Evolutionary conservation across 2,797 vertebrate species (phyloP).

Genomic region (Sphenopsis melanotis): DNA sequence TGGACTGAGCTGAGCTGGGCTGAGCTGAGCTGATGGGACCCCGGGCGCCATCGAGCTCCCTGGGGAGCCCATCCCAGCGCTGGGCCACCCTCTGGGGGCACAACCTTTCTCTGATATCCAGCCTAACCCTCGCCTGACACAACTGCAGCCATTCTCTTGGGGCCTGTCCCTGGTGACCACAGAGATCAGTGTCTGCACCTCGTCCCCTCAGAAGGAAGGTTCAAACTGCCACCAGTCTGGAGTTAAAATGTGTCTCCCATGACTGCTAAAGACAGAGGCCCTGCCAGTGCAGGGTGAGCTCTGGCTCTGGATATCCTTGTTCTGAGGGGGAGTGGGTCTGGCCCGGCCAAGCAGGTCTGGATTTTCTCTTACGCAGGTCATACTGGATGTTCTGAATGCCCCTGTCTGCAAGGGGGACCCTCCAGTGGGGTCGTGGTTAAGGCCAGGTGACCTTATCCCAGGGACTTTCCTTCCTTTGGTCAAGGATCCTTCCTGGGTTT

Average conservation of each 20-base stretch:
- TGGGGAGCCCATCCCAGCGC: not conserved
- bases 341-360: not conserved
- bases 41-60: no score
- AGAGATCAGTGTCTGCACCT: not conserved
- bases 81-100: not conserved
- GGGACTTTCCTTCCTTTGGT: not conserved
- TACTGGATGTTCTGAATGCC: not conserved
- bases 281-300: not conserved
- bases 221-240: fast-evolving
- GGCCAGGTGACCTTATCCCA: not conserved
- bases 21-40: no score
- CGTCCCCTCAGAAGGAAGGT: not conserved
- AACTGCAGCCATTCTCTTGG: not conserved
- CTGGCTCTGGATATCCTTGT: not conserved
- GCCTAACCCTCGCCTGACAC: not conserved
- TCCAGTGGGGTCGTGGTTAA: not conserved
- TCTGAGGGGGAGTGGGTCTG: not conserved
- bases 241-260: not conserved
- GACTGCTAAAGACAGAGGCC: not conserved
- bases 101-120: not conserved
- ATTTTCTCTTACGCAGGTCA: not conserved
- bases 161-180: not conserved
- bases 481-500: not conserved
- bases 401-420: not conserved
- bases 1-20: fast-evolving